These are phyloP conservation scores for Sturnira hondurensis DNA, from an alignment of 2,113 vertebrate genomes.

Conservation along the genomic window DNA sequence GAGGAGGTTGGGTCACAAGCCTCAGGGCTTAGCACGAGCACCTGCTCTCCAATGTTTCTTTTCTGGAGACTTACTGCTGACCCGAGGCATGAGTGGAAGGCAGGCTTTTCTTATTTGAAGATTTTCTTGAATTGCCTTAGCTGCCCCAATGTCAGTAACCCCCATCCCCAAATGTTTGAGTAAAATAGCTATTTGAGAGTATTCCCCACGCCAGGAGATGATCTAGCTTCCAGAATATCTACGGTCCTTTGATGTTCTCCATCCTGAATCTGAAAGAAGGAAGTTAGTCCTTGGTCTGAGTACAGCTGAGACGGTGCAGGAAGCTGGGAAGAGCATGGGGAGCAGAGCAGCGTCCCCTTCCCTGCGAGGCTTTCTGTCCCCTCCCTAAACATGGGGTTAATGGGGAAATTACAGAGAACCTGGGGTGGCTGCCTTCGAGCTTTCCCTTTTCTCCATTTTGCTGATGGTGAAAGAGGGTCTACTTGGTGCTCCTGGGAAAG, in stretches of 20 bases:
- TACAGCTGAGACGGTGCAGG: neutral
- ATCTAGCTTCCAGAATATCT: conserved; percentile 53
- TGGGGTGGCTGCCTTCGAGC: neutral
- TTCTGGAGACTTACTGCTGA: conserved; percentile 28
- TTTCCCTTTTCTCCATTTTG: conserved; percentile 6
- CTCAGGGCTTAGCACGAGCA: neutral
- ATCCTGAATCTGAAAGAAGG: conserved; percentile 22
- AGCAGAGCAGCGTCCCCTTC: neutral
- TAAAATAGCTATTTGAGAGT: conserved; percentile 35
- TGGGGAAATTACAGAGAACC: neutral
- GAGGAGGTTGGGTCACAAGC: neutral
- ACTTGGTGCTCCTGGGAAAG: neutral
- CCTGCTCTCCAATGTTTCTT: conserved; percentile 27
- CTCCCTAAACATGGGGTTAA: neutral
- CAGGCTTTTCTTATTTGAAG: conserved; percentile 48
- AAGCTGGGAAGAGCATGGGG: neutral
- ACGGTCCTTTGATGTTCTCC: conserved; percentile 32
- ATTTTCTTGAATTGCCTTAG: neutral
- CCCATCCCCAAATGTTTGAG: neutral
- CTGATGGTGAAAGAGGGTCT: neutral
- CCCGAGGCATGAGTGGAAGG: conserved; percentile 10
- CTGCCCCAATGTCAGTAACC: conserved; percentile 54
- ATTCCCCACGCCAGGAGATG: conserved; percentile 57
- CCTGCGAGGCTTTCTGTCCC: neutral
- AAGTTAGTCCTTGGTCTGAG: conserved; percentile 23